phyloP scores from a whole-genome alignment of 2,888 invertebrate species.

The Cantharis flavilabris region DNA sequence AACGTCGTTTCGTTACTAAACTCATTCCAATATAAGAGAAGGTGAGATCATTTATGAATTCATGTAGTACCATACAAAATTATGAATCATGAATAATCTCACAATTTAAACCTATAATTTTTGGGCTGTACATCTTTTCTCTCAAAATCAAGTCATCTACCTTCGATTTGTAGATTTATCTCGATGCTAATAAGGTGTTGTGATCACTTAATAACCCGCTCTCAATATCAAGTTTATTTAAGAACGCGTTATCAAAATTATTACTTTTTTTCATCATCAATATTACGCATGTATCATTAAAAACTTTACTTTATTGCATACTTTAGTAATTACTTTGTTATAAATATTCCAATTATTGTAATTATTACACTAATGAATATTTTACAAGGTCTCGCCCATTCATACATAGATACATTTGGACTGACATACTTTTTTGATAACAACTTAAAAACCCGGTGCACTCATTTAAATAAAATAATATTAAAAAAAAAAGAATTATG shows the following conservation, averaged over 20 bases:
- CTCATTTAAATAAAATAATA: not conserved
- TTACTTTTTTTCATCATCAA: not conserved
- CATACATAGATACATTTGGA: not conserved
- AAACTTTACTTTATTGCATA: not conserved
- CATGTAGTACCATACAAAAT: not conserved
- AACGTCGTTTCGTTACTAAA: conserved; percentile 30
- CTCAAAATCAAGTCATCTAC: conserved; percentile 49
- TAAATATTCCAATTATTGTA: not conserved
- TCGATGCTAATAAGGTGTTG: conserved; percentile 47
- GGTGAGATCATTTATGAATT: conserved; percentile 9
- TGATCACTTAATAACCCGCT: conserved; percentile 42
- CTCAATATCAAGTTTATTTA: not conserved
- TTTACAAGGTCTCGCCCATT: not conserved
- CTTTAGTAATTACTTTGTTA: not conserved
- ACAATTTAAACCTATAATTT: conserved; percentile 26
- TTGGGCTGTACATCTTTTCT: conserved; percentile 34
- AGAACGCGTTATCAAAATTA: not conserved
- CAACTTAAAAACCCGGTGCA: not conserved
- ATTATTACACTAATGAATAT: not conserved
- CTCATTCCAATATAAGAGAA: conserved; percentile 14
- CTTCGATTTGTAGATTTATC: conserved; percentile 45
- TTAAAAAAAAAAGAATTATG: not conserved
- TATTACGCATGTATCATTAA: not conserved
- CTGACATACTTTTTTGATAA: not conserved
- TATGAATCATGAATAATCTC: not conserved